A percentile compares a stretch with the other conserved stretches of the same genome.
Conservation (phyloP, 35 echinoderm and acorn worm genomes). For the Lytechinus pictus region DNA sequence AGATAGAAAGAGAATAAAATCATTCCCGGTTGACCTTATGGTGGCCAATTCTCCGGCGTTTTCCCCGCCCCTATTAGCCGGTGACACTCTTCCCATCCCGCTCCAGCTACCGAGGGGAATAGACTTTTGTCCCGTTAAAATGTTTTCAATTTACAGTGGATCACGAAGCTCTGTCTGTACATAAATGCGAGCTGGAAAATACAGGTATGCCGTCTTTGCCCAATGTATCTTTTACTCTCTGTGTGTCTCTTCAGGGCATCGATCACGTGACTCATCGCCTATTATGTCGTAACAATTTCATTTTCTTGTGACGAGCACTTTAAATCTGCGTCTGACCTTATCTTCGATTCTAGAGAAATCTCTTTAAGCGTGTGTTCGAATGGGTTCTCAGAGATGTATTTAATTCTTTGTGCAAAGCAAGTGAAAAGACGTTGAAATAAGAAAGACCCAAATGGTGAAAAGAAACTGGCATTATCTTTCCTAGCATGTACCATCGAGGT, state of each 20-base stretch:
- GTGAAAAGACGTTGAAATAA: neutral
- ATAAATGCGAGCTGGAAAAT: constrained; percentile 11
- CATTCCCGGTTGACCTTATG: neutral
- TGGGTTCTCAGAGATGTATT: neutral
- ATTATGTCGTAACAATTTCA: constrained; percentile 3
- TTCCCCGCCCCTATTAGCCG: neutral
- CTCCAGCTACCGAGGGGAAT: neutral
- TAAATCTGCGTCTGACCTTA: neutral
- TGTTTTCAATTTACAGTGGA: constrained; percentile 4
- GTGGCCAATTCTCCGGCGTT: neutral
- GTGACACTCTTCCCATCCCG: neutral
- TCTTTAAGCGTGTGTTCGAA: neutral
- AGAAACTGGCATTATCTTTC: neutral
- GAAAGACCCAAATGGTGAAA: neutral
- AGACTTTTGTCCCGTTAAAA: constrained; percentile 11
- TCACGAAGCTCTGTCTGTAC: constrained; percentile 5
- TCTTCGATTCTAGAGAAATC: neutral
- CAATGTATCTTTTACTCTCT: neutral
- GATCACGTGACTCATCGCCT: neutral
- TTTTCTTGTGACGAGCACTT: constrained; percentile 4
- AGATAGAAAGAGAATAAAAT: neutral
- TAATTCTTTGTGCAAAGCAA: neutral
- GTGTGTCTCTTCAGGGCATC: neutral
- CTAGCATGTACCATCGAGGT: neutral
- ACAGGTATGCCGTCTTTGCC: neutral